These are phyloP conservation scores for Eulemur albifrons DNA, from an alignment of 2,797 vertebrate genomes.

Conservation along the genomic window DNA sequence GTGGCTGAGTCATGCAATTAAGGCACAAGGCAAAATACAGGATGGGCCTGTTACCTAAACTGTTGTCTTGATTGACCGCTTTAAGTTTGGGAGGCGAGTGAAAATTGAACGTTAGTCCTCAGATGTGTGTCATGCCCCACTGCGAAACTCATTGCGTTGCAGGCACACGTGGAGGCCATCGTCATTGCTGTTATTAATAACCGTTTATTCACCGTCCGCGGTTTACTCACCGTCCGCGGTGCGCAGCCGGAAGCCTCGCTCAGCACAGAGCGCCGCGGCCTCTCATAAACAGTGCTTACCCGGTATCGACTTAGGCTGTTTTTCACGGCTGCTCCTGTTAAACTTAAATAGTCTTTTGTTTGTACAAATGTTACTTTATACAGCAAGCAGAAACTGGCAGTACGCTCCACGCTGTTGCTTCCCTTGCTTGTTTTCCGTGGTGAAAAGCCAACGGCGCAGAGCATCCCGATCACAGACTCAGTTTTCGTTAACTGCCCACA, in stretches of 20 bases:
- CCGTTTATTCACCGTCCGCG: background rate
- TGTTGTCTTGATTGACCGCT: background rate
- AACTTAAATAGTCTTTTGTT: background rate
- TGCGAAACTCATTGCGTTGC: background rate
- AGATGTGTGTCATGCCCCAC: background rate
- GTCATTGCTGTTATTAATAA: background rate
- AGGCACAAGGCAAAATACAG: background rate
- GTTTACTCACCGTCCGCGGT: background rate
- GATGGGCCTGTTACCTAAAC: background rate
- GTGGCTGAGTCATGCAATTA: background rate
- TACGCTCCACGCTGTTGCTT: fast-evolving
- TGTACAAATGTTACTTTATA: background rate
- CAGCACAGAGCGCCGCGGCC: background rate
- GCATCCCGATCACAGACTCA: fast-evolving
- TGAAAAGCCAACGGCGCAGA: fast-evolving
- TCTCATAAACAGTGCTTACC: background rate
- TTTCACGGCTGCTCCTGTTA: background rate
- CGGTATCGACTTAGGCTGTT: background rate
- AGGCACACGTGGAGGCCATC: background rate
- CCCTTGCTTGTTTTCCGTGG: fast-evolving
- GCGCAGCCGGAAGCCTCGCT: background rate
- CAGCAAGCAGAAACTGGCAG: background rate
- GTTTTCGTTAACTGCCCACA: fast-evolving
- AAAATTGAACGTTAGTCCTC: background rate
- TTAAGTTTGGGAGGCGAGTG: background rate